Percentiles rank a stretch among this genome's conserved stretches.
Conservation (phyloP, 1,140 invertebrate species). For the Drosophila grimshawi region DNA sequence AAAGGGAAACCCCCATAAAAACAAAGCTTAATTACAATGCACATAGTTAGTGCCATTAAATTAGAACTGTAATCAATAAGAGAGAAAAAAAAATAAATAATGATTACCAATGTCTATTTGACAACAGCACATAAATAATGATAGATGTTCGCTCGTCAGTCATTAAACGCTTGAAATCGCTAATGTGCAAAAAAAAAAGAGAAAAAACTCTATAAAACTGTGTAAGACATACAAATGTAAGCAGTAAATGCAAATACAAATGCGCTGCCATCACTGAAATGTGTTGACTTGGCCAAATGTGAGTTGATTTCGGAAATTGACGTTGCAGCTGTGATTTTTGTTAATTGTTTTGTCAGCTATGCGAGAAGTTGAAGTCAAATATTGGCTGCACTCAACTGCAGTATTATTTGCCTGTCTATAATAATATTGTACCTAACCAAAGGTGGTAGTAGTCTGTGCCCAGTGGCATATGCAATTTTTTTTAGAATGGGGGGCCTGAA, state of each 20-base stretch:
- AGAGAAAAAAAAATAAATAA: background rate
- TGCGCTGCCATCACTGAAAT: background rate
- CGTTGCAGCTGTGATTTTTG: slow-evolving; percentile 16
- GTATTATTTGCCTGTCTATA: background rate
- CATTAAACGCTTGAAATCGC: background rate
- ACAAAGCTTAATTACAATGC: slow-evolving; percentile 8
- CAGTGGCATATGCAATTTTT: no score
- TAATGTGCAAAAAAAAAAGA: background rate
- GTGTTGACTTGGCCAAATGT: slow-evolving; percentile 6
- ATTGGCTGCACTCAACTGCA: slow-evolving; percentile 6
- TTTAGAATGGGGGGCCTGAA: no score
- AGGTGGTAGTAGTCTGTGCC: no score
- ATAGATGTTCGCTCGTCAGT: background rate
- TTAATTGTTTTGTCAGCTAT: slow-evolving; percentile 34
- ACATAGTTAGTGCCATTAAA: slow-evolving; percentile 14
- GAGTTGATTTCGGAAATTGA: background rate
- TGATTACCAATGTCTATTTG: background rate
- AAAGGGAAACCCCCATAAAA: slow-evolving; percentile 3
- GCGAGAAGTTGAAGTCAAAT: slow-evolving; percentile 15
- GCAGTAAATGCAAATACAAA: background rate
- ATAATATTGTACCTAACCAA: no score
- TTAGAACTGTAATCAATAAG: slow-evolving; percentile 15
- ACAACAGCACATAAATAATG: slow-evolving; percentile 14
- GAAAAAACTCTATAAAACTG: background rate
- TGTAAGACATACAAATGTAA: background rate